Base-by-base conservation (phyloP, 2,888 invertebrate genomes). In the Cecidostiba fungosa region DNA sequence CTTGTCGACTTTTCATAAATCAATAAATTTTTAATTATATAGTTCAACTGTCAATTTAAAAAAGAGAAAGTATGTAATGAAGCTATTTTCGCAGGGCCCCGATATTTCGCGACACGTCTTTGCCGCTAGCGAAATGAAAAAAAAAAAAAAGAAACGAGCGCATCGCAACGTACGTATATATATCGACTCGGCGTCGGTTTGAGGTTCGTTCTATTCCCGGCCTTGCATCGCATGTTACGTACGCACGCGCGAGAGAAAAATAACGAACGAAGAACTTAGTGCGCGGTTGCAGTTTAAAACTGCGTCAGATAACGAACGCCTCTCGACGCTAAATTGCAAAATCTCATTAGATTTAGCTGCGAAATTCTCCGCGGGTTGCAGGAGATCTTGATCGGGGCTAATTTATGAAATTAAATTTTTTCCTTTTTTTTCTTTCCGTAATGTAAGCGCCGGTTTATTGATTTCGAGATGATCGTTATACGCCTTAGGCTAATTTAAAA, bases 301-400 rank as follows among this genome's bases (percentile, higher is more conserved):
- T 36, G 36, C 39, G n/a, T 23, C 72, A 36, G 66, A 78, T 78
- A 78, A 69, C 66, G 78, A 78, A 78, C 77, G 59, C 14, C 43
- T 32, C 43, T 32, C 36, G 19, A 50, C 50, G 47, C n/a, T 70
- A 70, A 70, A 79, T 79, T 79, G 70, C 78, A 50, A 79, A 79
- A 79, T 70, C 69, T 69, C 69, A 70, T 79, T 79, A 78, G 78
- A 29, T 32, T 10, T n/a, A 66, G 62, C 69, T 66, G 36, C 39
- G 39, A 43, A 62, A 77, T 12, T 47, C 10, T 54, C 26, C 23
- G 32, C 19, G 23, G 14, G 16, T 77, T 16, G 36, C 2, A 6
- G 23, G n/a, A 8, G 14, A 54, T n/a, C n/a, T 54, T 6, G n/a
- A 3, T 6, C 54, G n/a, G 19, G 19, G 54, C n/a, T 54, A n/a